A percentile compares a stretch with the other conserved stretches of the same genome.
phyloP scores from a whole-genome alignment of 1,140 invertebrate species.

The Orius insidiosus region DNA sequence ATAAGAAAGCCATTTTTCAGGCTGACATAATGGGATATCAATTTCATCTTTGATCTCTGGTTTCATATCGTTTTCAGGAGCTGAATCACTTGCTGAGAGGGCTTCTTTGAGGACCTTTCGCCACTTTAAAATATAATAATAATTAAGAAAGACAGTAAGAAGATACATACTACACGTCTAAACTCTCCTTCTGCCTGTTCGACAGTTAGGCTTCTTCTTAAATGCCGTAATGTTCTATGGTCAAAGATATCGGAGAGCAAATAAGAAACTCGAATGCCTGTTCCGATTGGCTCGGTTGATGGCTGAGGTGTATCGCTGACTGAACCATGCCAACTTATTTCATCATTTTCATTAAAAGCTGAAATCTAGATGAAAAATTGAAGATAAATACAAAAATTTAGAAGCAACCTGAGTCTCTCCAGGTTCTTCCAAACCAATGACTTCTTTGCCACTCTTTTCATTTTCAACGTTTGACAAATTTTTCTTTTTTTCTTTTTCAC shows the following conservation, averaged over 20 bases:
- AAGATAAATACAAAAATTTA: neutral
- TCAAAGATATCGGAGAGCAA: conserved; percentile 9
- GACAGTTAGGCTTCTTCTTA: conserved; percentile 8
- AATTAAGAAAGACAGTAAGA: neutral
- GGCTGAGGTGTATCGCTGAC: conserved; percentile 6
- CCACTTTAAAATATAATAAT: conserved; percentile 4
- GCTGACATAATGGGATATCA: neutral
- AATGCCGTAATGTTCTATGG: conserved; percentile 5
- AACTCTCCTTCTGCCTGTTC: conserved; percentile 5
- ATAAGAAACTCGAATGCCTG: neutral
- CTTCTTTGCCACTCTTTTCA: conserved; percentile 9
- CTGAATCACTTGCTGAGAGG: neutral
- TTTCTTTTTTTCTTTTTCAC: conserved; percentile 3
- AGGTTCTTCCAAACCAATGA: conserved; percentile 5
- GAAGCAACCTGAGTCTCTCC: conserved; percentile 4
- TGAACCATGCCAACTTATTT: conserved; percentile 2
- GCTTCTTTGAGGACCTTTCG: conserved; percentile 10
- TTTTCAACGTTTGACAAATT: neutral
- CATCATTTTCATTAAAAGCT: conserved; percentile 3
- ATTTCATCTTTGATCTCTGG: conserved; percentile 8
- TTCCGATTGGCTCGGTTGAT: neutral
- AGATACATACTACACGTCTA: conserved; percentile 1
- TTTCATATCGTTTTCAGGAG: conserved; percentile 1
- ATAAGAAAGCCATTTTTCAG: conserved; percentile 8
- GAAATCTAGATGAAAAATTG: conserved; percentile 7